Conservation (phyloP, 1,140 invertebrate genomes). For the Octopus bimaculoides region DNA sequence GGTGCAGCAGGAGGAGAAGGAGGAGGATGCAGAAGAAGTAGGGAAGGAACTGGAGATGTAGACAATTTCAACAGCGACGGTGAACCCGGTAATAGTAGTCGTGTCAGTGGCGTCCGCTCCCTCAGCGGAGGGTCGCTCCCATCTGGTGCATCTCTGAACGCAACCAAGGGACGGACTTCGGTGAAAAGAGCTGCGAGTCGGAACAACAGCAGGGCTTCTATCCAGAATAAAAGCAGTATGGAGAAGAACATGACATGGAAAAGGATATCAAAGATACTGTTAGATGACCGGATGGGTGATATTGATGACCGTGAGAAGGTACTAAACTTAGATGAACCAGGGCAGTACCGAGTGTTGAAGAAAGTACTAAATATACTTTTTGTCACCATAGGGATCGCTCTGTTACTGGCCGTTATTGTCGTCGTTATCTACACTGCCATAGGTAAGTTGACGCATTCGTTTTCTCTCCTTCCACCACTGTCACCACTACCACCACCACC, state of each 20-base stretch:
- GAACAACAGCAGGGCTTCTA: background rate
- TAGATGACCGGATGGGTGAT: slow-evolving; percentile 31
- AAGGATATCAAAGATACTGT: slow-evolving; percentile 24
- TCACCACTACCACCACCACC: background rate
- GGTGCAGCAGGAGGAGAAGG: background rate
- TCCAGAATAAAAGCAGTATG: background rate
- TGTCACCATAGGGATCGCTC: slow-evolving; percentile 29
- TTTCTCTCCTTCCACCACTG: background rate
- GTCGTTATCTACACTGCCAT: slow-evolving; percentile 33
- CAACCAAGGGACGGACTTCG: background rate
- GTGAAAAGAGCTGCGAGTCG: background rate
- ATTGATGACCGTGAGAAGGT: slow-evolving; percentile 24
- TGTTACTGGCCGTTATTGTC: slow-evolving; percentile 32
- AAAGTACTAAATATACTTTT: slow-evolving; percentile 33
- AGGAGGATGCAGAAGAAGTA: background rate
- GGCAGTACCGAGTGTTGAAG: slow-evolving; percentile 34
- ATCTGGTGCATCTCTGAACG: background rate
- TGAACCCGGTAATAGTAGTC: background rate
- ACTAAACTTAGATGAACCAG: slow-evolving; percentile 24
- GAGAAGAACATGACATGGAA: slow-evolving; percentile 27
- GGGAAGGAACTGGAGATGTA: background rate
- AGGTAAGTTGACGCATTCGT: slow-evolving; percentile 20
- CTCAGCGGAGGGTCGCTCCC: background rate
- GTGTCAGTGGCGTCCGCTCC: background rate
- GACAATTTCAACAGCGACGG: background rate